These are phyloP conservation scores for Lithophane socia DNA, from an alignment of 2,888 invertebrate genomes.

Conservation along the genomic window DNA sequence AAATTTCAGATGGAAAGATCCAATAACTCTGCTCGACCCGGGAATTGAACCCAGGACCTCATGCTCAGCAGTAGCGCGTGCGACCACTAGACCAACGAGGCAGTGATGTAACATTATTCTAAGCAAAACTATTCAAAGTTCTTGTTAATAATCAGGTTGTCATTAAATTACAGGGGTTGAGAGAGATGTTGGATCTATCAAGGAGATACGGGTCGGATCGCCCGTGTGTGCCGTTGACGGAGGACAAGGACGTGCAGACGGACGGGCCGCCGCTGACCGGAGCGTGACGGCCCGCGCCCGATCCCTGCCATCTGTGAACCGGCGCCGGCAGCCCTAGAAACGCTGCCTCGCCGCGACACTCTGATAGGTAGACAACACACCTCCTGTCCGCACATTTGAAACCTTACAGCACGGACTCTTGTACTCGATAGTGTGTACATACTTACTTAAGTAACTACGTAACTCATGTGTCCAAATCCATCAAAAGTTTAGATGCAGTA, in stretches of 20 bases:
- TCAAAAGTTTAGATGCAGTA: conserved; percentile 57
- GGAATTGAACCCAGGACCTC: too few relatives aligned
- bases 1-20: too few relatives aligned
- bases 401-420: conserved; percentile 63
- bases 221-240: conserved; percentile 89
- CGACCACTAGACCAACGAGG: too few relatives aligned
- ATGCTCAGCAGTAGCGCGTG: too few relatives aligned
- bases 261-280: conserved; percentile 87
- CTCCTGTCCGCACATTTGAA: conserved; percentile 77
- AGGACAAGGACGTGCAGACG: conserved; percentile 94
- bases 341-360: conserved; percentile 57
- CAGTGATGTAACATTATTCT: neutral
- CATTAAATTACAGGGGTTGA: conserved; percentile 91
- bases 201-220: conserved; percentile 93
- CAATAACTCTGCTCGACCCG: too few relatives aligned
- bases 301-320: conserved; percentile 77
- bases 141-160: neutral
- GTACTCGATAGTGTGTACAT: conserved; percentile 66
- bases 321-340: conserved; percentile 53
- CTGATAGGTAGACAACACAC: conserved; percentile 70
- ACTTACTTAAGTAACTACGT: conserved; percentile 60
- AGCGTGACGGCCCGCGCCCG: conserved; percentile 84
- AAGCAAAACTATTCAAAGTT: neutral
- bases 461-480: conserved; percentile 63
- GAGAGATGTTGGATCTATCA: conserved; percentile 96